These are phyloP conservation scores for Rhagologus leucostigma DNA, from an alignment of 2,113 vertebrate genomes.

Conservation along the genomic window DNA sequence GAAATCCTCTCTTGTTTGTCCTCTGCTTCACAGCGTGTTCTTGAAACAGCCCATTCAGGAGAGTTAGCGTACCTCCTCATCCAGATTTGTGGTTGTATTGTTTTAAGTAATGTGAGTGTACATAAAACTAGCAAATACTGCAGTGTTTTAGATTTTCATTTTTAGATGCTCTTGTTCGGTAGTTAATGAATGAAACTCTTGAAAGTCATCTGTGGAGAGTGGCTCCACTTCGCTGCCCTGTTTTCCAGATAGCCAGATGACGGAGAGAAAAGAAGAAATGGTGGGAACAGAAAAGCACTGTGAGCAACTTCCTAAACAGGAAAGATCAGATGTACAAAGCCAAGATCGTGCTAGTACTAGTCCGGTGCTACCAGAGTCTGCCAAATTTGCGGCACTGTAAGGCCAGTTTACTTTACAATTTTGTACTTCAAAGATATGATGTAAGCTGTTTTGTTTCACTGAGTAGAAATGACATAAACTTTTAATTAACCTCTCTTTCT, in stretches of 20 bases:
- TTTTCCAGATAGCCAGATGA: constrained; percentile 69
- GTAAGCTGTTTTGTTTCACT: constrained; percentile 43
- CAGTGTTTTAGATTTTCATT: neutral
- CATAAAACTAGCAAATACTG: neutral
- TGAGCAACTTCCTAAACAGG: constrained; percentile 57
- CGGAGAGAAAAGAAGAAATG: constrained; percentile 69
- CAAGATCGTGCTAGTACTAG: constrained; percentile 63
- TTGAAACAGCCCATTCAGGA: neutral
- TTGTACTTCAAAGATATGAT: constrained; percentile 49
- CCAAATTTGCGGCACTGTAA: constrained; percentile 74
- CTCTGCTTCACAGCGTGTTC: neutral
- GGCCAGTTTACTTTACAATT: constrained; percentile 51
- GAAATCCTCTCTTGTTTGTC: neutral
- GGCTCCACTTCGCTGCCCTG: constrained; percentile 47
- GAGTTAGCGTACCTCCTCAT: neutral
- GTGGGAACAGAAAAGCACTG: constrained; percentile 58
- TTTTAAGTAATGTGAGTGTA: neutral
- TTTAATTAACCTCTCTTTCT: constrained; percentile 62
- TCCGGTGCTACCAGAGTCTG: constrained; percentile 57
- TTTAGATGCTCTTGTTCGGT: neutral
- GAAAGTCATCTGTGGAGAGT: neutral
- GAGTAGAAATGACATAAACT: constrained; percentile 51
- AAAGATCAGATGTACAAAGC: constrained; percentile 65
- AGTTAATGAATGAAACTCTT: neutral
- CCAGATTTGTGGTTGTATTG: neutral